These are phyloP conservation scores for Leucozona laternaria DNA, from an alignment of 2,888 invertebrate species.

Conservation along the genomic window DNA sequence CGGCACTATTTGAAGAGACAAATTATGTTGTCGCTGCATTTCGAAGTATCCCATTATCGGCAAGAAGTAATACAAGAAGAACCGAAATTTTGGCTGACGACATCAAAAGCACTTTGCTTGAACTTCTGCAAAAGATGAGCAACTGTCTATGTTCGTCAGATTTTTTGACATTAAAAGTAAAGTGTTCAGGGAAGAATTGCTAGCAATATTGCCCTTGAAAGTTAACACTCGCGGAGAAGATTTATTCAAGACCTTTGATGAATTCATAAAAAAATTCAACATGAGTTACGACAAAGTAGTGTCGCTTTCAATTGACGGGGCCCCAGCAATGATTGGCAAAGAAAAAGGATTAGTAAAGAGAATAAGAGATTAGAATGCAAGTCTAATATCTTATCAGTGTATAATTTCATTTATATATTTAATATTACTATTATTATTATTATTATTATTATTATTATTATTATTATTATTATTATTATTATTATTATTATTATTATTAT, in stretches of 20 bases:
- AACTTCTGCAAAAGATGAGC: no score
- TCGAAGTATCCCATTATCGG: background rate
- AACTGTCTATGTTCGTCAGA: no score
- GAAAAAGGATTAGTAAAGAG: no score
- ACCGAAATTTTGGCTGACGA: no score
- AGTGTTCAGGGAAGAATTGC: conserved; percentile 25
- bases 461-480: no score
- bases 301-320: no score
- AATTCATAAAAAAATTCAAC: no score
- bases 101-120: no score
- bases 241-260: background rate
- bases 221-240: conserved; percentile 16
- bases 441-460: no score
- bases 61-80: conserved; percentile 6
- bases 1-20: background rate
- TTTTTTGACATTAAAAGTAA: background rate
- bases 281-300: no score
- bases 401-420: conserved; percentile 21
- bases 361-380: background rate
- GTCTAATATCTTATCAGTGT: conserved; percentile 9
- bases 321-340: no score
- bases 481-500: no score
- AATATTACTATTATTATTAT: conserved; percentile 19
- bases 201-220: background rate
- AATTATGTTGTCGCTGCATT: background rate